Conservation (phyloP, 2,113 vertebrate genomes). For the Callionymus lyra region DNA sequence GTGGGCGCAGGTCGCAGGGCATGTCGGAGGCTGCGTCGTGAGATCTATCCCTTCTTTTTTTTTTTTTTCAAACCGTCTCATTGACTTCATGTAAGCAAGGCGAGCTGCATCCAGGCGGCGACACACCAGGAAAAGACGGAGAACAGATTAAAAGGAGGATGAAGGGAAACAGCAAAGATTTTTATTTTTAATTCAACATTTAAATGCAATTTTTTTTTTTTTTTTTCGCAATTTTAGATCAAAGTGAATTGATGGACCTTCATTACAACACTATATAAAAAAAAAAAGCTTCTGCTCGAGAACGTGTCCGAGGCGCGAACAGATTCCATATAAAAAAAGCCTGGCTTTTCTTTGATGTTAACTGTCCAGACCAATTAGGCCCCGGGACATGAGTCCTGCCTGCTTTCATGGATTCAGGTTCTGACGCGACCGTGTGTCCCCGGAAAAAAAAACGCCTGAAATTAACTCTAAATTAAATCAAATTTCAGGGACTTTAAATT, state of each 20-base stretch:
- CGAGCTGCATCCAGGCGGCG: background rate
- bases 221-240: conserved; percentile 52
- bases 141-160: conserved; percentile 7
- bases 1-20: conserved; percentile 29
- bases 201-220: conserved; percentile 51
- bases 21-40: conserved; percentile 31
- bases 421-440: conserved; percentile 28
- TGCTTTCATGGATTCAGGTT: conserved; percentile 51
- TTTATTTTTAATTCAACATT: conserved; percentile 28
- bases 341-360: conserved; percentile 66
- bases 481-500: conserved; percentile 22
- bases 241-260: conserved; percentile 62
- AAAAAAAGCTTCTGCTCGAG: conserved; percentile 30
- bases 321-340: conserved; percentile 59
- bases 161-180: conserved; percentile 15
- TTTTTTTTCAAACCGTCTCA: conserved; percentile 11
- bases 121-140: conserved; percentile 9
- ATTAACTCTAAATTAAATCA: conserved; percentile 33
- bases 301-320: conserved; percentile 46
- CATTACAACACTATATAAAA: conserved; percentile 55
- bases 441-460: conserved; percentile 30
- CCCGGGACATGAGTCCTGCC: conserved; percentile 49
- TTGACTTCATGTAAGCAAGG: conserved; percentile 20
- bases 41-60: conserved; percentile 4
- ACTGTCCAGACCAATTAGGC: conserved; percentile 62